phyloP scores from a whole-genome alignment of 2,888 invertebrate genomes.

The Teleogryllus oceanicus region DNA sequence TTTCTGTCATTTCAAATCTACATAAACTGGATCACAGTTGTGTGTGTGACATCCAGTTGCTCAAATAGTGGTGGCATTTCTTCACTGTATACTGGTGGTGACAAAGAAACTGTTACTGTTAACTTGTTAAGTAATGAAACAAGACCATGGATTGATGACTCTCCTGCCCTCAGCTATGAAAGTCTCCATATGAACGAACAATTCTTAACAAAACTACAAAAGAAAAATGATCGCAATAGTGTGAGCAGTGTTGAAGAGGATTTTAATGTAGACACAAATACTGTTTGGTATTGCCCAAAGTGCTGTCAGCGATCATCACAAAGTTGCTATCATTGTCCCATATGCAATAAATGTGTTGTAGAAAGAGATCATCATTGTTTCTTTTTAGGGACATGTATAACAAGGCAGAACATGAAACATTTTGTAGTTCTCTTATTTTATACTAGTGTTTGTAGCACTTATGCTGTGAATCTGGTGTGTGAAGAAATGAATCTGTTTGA shows the following conservation, averaged over 20 bases:
- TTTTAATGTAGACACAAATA: conserved; percentile 21
- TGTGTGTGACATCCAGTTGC: background rate
- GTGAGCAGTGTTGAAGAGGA: background rate
- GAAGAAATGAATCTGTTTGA: conserved; percentile 22
- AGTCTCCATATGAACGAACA: background rate
- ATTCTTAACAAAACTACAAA: background rate
- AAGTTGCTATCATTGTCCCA: conserved; percentile 33
- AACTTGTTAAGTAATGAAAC: background rate
- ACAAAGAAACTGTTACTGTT: background rate
- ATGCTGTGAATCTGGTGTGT: conserved; percentile 24
- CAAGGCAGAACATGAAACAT: conserved; percentile 29
- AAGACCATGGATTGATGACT: background rate
- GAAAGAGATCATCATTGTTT: conserved; percentile 35
- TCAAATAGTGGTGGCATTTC: background rate
- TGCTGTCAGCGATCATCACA: conserved; percentile 27
- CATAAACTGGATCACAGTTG: conserved; percentile 32
- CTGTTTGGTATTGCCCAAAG: conserved; percentile 33
- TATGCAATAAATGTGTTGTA: conserved; percentile 33
- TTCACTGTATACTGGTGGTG: background rate
- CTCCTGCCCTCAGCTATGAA: background rate
- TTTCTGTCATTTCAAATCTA: conserved; percentile 33
- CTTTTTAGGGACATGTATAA: conserved; percentile 34
- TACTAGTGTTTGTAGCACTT: conserved; percentile 27
- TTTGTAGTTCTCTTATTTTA: conserved; percentile 33
- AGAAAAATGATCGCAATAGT: conserved; percentile 18